Evolutionary conservation across 2,113 vertebrate genomes (phyloP), one percentile per base, ranked within the genome.

Genomic region (Psilopsiagon aymara): DNA sequence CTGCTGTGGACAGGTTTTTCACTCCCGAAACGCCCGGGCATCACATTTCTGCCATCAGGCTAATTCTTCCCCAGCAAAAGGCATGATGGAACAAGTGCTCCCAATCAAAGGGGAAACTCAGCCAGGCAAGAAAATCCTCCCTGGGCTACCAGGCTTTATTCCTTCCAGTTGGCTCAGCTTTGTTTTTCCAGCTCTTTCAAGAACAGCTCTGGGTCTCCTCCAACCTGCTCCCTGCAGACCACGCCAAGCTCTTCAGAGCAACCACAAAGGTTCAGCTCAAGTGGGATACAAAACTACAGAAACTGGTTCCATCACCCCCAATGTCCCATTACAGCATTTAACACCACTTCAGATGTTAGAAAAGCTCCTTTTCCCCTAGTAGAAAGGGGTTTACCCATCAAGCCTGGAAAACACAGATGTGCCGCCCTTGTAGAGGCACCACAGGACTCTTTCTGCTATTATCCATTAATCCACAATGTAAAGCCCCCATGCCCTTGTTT

Each of bases 41-140:
- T 63, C 25, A n/a, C 46, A 31, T 71, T 94, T 90, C 82, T 91
- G 92, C 92, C 82, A 95, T 33, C 0, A 1, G 91, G 90, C 80
- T 91, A 88, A 94, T 94, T 94, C 82, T 78, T 92, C 62, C 62
- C 51, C 55, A 66, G 44, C n/a, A 90, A 71, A 92, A 95, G 80
- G 73, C 95, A 92, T 78, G 96, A 97, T 68, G 47, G 73, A 95
- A 96, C 94, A 92, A 96, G 94, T 60, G 88, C 57, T 93, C 60
- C 86, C 62, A 90, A 93, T 94, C 88, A 92, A 96, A 96, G 60
- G 47, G 35, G 24, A 92, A 95, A 75, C 12, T 80, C 59, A 83
- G 51, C 17, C 51, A 95, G 64, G 57, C 46, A 86, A 41, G 85
- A 96, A 82, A 93, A 95, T 90, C 62, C 52, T 92, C 86, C 82